Percentiles rank a stretch among this genome's conserved stretches.
Evolutionary conservation across 2,113 vertebrate species (phyloP).

Genomic region (Hydropotes inermis): DNA sequence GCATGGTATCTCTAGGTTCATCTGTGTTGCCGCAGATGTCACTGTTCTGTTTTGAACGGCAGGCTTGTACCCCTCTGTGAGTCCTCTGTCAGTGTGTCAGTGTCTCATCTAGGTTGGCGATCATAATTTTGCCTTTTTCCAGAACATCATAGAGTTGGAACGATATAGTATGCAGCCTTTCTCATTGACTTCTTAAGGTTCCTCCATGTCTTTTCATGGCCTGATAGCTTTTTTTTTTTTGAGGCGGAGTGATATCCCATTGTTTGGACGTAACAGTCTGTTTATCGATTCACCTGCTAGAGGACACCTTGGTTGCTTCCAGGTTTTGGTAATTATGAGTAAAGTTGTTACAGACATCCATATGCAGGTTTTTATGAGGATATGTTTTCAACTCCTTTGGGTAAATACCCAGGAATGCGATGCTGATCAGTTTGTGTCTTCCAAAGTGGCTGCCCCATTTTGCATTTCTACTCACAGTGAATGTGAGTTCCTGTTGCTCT

Average conservation of each 20-base stretch:
- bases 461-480: no score
- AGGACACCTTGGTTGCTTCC: not conserved
- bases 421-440: not conserved
- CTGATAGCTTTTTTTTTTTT: not conserved
- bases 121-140: not conserved
- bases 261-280: not conserved
- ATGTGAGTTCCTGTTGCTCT: not conserved
- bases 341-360: not conserved
- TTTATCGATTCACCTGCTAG: not conserved
- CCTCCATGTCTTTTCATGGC: not conserved
- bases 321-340: not conserved
- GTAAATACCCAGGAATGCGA: not conserved
- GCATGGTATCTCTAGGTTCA: not conserved
- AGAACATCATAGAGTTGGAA: not conserved
- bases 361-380: not conserved
- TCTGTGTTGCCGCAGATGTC: rapidly evolving
- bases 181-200: not conserved
- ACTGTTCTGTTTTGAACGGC: no score
- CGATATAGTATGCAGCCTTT: not conserved
- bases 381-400: no score
- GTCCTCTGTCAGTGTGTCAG: not conserved
- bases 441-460: not conserved
- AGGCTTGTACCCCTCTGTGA: no score
- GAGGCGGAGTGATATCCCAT: not conserved
- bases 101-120: not conserved